Evolutionary conservation across 2,797 vertebrate genomes (phyloP), one percentile per base, ranked within the genome.

Genomic region (Danio tinwini): DNA sequence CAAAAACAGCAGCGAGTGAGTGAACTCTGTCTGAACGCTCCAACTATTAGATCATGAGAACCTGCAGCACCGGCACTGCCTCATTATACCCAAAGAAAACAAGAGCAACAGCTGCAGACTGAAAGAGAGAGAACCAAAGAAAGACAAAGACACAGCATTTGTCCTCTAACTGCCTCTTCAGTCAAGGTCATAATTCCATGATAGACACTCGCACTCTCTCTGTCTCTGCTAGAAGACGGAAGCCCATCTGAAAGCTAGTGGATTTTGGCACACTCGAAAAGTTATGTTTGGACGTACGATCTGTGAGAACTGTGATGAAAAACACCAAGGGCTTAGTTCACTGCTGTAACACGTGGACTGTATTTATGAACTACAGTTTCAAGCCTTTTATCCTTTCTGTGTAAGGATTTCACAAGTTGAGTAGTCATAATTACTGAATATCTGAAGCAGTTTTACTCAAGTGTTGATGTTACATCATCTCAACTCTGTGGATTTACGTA

Each of bases 11-110:
- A 77, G 47, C 50, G 42, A 84, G 78, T 61, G 70, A 80, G 68
- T 73, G 76, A 80, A 76, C 69, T 63, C 50, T 19, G 80, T 80
- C 81, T 82, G 80, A 73, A 76, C 67, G 76, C 75, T 83, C 80
- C 67, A 76, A 68, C 77, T 76, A 80, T 83, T 86, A 87, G 82
- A 84, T 87, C 82, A 87, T 85, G 85, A 85, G 83, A 85, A 87
- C 68, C 80, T 85, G 83, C 69, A 71, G 63, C 74, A 80, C 62
- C 49, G 45, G 70, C 81, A 58, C 74, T 42, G 82, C 76, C 73
- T 86, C 82, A 71, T 82, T 84, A 82, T 76, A 69, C 78, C 49
- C 12, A 76, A 79, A 78, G 65, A 78, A 78, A 87, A 78, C 82
- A 85, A 84, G 61, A 58, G 82, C 61, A 78, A 73, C 84, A 84